These are phyloP conservation scores for Sparidentex hasta DNA, from an alignment of 2,797 vertebrate species.

Conservation along the genomic window DNA sequence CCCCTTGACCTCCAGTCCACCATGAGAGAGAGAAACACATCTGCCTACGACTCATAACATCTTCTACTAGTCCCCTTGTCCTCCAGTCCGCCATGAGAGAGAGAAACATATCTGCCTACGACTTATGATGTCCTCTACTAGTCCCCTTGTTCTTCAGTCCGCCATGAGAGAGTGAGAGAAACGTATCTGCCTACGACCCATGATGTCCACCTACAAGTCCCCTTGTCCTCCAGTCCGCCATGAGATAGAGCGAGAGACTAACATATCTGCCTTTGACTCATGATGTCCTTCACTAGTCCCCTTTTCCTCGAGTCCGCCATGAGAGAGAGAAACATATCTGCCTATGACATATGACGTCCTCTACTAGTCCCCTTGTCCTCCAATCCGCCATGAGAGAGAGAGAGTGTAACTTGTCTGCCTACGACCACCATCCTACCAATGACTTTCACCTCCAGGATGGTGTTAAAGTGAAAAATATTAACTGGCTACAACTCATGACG, in stretches of 20 bases:
- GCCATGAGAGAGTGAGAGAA: constrained; percentile 48
- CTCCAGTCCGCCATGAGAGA: constrained; percentile 38
- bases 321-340: constrained; percentile 42
- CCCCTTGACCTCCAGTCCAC: constrained; percentile 62
- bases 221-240: constrained; percentile 55
- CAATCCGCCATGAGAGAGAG: constrained; percentile 20
- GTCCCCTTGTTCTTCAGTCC: constrained; percentile 51
- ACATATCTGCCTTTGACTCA: constrained; percentile 16
- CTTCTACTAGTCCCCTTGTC: background rate
- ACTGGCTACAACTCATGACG: constrained; percentile 62
- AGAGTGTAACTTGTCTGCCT: constrained; percentile 45
- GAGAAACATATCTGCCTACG: constrained; percentile 42
- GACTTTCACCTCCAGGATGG: constrained; percentile 60
- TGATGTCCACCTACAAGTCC: constrained; percentile 49
- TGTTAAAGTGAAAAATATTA: constrained; percentile 45
- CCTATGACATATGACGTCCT: constrained; percentile 32
- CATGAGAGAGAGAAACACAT: constrained; percentile 22
- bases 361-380: constrained; percentile 55
- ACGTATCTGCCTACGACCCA: constrained; percentile 41
- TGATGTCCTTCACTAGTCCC: background rate
- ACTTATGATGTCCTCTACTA: constrained; percentile 43
- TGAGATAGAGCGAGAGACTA: constrained; percentile 37
- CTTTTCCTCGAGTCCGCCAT: constrained; percentile 27
- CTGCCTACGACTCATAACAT: constrained; percentile 38
- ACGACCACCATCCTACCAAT: constrained; percentile 54